Evolutionary conservation across 2,888 invertebrate species (phyloP).

Genomic region (Agrotis segetum): DNA sequence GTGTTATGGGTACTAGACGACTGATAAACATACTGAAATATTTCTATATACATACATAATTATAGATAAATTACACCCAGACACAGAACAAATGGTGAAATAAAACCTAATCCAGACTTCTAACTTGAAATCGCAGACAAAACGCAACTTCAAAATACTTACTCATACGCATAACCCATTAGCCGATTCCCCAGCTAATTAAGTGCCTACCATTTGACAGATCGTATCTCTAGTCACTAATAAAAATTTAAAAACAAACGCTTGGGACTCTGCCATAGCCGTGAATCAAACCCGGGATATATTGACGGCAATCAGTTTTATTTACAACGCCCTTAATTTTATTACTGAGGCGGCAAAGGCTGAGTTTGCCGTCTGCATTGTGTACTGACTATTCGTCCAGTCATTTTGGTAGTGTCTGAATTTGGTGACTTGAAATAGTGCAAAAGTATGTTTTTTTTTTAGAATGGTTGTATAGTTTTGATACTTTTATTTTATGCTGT

Average conservation of each 20-base stretch:
- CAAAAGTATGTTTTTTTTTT: background rate
- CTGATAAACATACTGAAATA: too few species aligned
- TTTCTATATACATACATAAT: too few species aligned
- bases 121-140: too few species aligned
- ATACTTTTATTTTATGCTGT: constrained; percentile 1
- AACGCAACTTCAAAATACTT: constrained; percentile 9
- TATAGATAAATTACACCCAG: too few species aligned
- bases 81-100: too few species aligned
- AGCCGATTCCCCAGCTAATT: constrained; percentile 49
- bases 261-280: constrained; percentile 44
- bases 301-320: constrained; percentile 80
- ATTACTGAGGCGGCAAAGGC: constrained; percentile 47
- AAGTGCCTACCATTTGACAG: constrained; percentile 62
- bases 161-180: constrained; percentile 38
- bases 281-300: constrained; percentile 77
- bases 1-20: too few species aligned
- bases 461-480: background rate
- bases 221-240: constrained; percentile 64
- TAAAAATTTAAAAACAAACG: constrained; percentile 66
- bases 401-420: constrained; percentile 14
- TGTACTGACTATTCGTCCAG: constrained; percentile 51
- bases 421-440: background rate
- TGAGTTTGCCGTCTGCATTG: constrained; percentile 35
- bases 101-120: too few species aligned
- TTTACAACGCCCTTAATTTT: constrained; percentile 74